Evolutionary conservation across 2,113 vertebrate genomes (phyloP), one percentile per base, ranked within the genome.

Genomic region (Canis aureus): DNA sequence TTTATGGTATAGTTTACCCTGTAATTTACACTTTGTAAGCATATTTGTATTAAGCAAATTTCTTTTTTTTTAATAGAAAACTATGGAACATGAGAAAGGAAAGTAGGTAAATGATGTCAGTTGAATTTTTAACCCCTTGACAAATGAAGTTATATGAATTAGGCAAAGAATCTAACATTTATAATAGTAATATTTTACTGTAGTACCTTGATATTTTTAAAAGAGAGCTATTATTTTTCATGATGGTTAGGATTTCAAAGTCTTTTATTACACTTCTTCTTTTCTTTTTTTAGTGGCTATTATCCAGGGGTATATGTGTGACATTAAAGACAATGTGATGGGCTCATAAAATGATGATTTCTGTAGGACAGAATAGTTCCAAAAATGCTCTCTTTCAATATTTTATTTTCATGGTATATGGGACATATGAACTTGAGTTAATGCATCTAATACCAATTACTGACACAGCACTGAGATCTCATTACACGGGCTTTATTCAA

Each of bases 181-280:
- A 29, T 22, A 94, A 35, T 10, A 64, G 60, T 60, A 32, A 87
- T 38, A 32, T 67, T 95, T 95, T 87, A 59, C 4, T 53, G 10
- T 9, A 38, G 9, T 25, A 85, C 22, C 59, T 81, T 55, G 38
- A 51, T 51, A 74, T 81, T 94, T 97, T 96, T 19, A 84, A 83
- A 91, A 76, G 53, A 8, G 38, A 55, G 11, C 15, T 83, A 69
- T 92, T 64, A 66, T 69, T 96, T 94, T 93, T 78, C 66, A 91
- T 3, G 59, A 32, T 53, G 13, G 17, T 57, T 78, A 79, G 38
- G 29, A 79, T 87, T 87, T 62, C 23, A n/a, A 82, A 73, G 64
- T 81, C 29, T 90, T 55, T 85, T 29, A 55, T 87, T 86, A 67
- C 62, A 82, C 13, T 59, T 90, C 27, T 92, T 93, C 74, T 25